These are phyloP conservation scores for Tenthredo scrophulariae DNA, from an alignment of 2,888 invertebrate species.

Conservation along the genomic window DNA sequence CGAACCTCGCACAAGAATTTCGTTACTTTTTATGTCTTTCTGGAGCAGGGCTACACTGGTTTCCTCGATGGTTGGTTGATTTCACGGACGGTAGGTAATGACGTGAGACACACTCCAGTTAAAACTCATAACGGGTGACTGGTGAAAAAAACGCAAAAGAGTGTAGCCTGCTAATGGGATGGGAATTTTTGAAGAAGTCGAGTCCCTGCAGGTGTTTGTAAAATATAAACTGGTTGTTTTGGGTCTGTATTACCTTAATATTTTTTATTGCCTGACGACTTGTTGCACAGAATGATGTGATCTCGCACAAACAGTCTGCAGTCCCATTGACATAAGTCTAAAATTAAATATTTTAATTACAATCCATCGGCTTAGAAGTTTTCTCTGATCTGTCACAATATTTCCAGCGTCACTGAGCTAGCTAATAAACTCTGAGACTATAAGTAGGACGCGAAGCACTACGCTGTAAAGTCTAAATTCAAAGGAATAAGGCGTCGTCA, in stretches of 20 bases:
- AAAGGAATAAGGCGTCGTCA: conserved; percentile 27
- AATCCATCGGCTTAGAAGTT: conserved; percentile 22
- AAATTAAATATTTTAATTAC: conserved; percentile 26
- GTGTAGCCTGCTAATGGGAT: conserved; percentile 10
- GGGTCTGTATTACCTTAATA: background rate
- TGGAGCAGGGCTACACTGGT: conserved; percentile 21
- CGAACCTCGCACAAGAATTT: conserved; percentile 14
- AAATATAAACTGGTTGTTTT: background rate
- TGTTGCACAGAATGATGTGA: background rate
- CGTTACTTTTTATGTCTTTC: conserved; percentile 35
- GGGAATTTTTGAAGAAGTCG: background rate
- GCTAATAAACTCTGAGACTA: conserved; percentile 39
- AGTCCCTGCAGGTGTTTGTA: background rate
- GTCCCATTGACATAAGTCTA: background rate
- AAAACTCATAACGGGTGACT: background rate
- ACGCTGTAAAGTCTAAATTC: conserved; percentile 24
- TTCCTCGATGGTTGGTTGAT: conserved; percentile 7
- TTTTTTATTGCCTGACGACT: background rate
- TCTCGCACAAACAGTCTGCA: background rate
- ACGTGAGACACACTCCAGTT: conserved; percentile 30
- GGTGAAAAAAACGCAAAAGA: conserved; percentile 11
- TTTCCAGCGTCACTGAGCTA: conserved; percentile 36
- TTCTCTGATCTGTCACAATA: conserved; percentile 40
- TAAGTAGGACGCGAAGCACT: background rate
- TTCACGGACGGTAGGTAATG: conserved; percentile 22